Conservation (phyloP, 2,797 vertebrate genomes). For the Phylloscopus collybita region DNA sequence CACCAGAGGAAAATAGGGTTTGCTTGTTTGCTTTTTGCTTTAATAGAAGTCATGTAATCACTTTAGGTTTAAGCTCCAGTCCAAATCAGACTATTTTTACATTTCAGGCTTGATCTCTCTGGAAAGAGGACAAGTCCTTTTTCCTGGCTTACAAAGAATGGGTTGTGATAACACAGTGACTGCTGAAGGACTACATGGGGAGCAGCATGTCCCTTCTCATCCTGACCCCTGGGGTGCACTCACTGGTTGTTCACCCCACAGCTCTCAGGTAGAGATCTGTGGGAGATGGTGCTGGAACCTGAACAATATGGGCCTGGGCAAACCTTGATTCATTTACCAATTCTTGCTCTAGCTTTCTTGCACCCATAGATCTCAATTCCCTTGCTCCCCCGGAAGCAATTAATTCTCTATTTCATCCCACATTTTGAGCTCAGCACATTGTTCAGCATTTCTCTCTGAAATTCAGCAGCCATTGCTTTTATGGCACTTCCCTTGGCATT, state of each 20-base stretch:
- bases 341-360: not conserved
- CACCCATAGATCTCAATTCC: not conserved
- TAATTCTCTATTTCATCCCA: not conserved
- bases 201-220: not conserved
- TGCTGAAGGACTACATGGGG: not conserved
- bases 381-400: not conserved
- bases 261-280: not conserved
- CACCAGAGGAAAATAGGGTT: constrained; percentile 7
- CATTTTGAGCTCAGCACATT: not conserved
- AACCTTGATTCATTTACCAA: not conserved
- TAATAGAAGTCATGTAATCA: constrained; percentile 70
- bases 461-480: not conserved
- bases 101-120: constrained; percentile 62
- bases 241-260: not conserved
- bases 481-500: not conserved
- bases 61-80: constrained; percentile 67
- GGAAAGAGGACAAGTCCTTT: constrained; percentile 60
- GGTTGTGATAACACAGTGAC: not conserved
- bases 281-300: not conserved
- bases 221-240: not conserved
- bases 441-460: not conserved
- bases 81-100: constrained; percentile 71
- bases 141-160: not conserved
- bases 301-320: accelerated
- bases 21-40: constrained; percentile 58